Base-by-base conservation (phyloP, 2,888 invertebrate genomes). In the Syrphus vitripennis region DNA sequence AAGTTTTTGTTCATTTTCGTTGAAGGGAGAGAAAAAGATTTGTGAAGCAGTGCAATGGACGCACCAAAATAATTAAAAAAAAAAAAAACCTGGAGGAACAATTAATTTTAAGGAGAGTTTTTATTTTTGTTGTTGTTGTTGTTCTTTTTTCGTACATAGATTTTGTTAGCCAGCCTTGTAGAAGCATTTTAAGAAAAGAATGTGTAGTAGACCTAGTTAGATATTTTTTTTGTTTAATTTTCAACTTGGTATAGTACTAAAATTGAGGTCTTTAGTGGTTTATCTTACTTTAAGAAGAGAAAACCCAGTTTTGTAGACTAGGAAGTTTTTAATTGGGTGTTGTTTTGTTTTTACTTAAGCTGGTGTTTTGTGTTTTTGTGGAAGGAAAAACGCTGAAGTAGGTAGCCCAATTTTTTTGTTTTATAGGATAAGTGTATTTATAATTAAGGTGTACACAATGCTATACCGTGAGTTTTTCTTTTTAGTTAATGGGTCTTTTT, bases 1-100 rank as follows among this genome's bases (percentile, higher is more conserved):
- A 50, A 45, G 71, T 57, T 72, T 61, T 34, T 72, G n/a, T 76
- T 53, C 10, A 24, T 45, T n/a, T n/a, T 48, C 24, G 29, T 45
- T 48, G 53, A 26, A 14, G 24, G 67, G 24, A 40, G 31, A 55
- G 63, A 53, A 19, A 79, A 69, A 69, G 57, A 34, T 59, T 78
- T 69, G 24, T 55, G 34, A 78, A 78, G 42, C 55, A 19, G 79
- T 74, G 79, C 79, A 79, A 74, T 74, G 83, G 61, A 83, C 83
- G 83, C 69, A 67, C 63, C 48, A 70, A 48, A 81, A 63, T 37
- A 53, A 53, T 31, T n/a, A 48, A 63, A 34, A 34, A 24, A 79
- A 63, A 12, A 26, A 31, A 55, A 48, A 34, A 16, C 12, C 12
- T 6, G 4, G 19, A 5, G 21, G 45, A 81, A 81, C 69, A 76